Conservation (phyloP, 2,797 vertebrate species). For the Rhabdophis nuchalis region DNA sequence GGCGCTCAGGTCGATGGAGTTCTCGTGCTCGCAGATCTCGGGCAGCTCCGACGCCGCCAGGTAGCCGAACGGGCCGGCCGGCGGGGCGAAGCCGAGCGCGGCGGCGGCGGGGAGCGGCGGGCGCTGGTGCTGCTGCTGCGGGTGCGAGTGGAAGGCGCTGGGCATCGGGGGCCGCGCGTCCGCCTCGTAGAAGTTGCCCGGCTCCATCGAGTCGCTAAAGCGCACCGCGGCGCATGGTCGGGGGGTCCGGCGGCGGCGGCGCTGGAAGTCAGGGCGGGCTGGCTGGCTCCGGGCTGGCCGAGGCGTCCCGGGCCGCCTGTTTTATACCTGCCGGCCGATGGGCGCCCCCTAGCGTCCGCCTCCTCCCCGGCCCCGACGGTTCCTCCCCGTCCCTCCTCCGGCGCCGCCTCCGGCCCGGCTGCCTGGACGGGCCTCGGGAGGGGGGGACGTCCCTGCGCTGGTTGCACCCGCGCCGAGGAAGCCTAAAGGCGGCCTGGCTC, state of each 20-base stretch:
- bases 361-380: neutral
- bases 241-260: slow-evolving; percentile 72
- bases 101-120: slow-evolving; percentile 53
- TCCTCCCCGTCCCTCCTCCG: neutral
- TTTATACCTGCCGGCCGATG: slow-evolving; percentile 64
- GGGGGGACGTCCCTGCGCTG: neutral
- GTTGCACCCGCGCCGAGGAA: neutral
- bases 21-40: slow-evolving; percentile 95
- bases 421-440: neutral
- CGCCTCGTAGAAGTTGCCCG: slow-evolving; percentile 93
- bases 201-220: slow-evolving; percentile 92
- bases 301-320: slow-evolving; percentile 31
- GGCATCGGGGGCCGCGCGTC: slow-evolving; percentile 86
- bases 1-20: slow-evolving; percentile 96
- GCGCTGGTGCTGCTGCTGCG: slow-evolving; percentile 36
- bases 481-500: neutral
- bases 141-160: slow-evolving; percentile 69
- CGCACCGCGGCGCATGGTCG: slow-evolving; percentile 83
- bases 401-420: neutral
- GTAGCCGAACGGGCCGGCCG: neutral
- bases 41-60: slow-evolving; percentile 69
- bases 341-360: slow-evolving; percentile 67
- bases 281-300: slow-evolving; percentile 1
- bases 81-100: neutral
- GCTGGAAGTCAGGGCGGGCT: neutral